Evolutionary conservation across 2,797 vertebrate genomes (phyloP), one percentile per base, ranked within the genome.

Genomic region (Poecile montanus): DNA sequence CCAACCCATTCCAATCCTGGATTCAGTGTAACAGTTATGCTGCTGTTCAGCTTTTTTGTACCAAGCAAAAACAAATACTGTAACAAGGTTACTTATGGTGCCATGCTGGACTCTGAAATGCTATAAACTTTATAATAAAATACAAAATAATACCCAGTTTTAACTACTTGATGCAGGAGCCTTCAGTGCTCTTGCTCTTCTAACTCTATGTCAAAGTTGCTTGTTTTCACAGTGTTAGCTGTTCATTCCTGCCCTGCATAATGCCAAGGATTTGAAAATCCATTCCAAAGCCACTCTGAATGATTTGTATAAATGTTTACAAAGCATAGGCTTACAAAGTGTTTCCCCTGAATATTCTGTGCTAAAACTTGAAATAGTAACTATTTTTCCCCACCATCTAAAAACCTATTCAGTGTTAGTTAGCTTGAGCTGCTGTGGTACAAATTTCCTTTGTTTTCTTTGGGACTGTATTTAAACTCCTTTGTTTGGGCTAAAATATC

Each of bases 41-140:
- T 93, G 88, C 91, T 95, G 72, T 86, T 96, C 60, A 88, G 91
- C 67, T 40, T 76, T 84, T 60, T 72, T 61, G 74, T 92, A 89
- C 71, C 57, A 42, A 81, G 83, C 62, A 19, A 47, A 44, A 51
- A 17, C 68, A 90, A 91, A 94, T 78, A 88, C 72, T 88, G 84
- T 95, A 91, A 91, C 34, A 25, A 81, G 14, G 45, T 80, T 47
- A 58, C n/a, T 79, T 54, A 72, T 0, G 1, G 72, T 95, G 91
- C 97, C 95, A 73, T 73, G 73, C 79, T 77, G 85, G 82, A 88
- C 67, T 93, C 94, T 81, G 42, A 93, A 91, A 54, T 42, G 53
- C 85, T 90, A 86, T 48, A 72, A 61, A 86, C 67, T 93, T 85
- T 91, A 60, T 88, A 91, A 95, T 48, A 89, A 96, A 97, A 92